Percentiles rank a stretch among this genome's conserved stretches.
Conservation (phyloP, 1,140 invertebrate genomes). For the Drosophila arizonae region DNA sequence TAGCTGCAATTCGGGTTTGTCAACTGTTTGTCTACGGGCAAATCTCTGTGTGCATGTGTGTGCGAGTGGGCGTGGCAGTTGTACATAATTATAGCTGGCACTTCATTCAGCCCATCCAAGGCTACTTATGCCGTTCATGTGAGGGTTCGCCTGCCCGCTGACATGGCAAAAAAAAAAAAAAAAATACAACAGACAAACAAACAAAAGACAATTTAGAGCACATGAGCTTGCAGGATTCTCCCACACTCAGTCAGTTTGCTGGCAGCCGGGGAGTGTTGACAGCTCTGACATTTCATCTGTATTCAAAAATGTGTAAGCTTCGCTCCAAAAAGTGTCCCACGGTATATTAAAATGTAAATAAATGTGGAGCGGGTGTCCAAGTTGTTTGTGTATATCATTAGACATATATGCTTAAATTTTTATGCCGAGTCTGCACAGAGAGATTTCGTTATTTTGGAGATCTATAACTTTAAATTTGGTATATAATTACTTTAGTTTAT, state of each 20-base stretch:
- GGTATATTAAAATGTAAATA: too few species aligned
- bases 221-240: constrained; percentile 13
- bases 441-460: too few species aligned
- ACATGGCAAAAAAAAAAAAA: constrained; percentile 1
- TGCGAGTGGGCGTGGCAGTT: constrained; percentile 59
- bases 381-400: too few species aligned
- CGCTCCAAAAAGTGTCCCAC: not conserved
- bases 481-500: too few species aligned
- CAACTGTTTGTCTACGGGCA: constrained; percentile 50
- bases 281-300: constrained; percentile 64
- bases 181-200: too few species aligned
- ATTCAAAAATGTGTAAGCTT: constrained; percentile 6
- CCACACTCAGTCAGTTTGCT: not conserved
- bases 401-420: too few species aligned
- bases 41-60: constrained; percentile 5
- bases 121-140: constrained; percentile 37
- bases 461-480: too few species aligned
- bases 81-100: constrained; percentile 67
- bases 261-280: constrained; percentile 7
- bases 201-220: constrained; percentile 33
- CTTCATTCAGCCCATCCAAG: constrained; percentile 55
- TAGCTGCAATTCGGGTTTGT: constrained; percentile 62
- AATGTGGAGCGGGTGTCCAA: too few species aligned
- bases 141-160: constrained; percentile 6
- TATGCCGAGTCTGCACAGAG: too few species aligned